phyloP scores from a whole-genome alignment of 2,113 vertebrate genomes.

The Globicephala melas region DNA sequence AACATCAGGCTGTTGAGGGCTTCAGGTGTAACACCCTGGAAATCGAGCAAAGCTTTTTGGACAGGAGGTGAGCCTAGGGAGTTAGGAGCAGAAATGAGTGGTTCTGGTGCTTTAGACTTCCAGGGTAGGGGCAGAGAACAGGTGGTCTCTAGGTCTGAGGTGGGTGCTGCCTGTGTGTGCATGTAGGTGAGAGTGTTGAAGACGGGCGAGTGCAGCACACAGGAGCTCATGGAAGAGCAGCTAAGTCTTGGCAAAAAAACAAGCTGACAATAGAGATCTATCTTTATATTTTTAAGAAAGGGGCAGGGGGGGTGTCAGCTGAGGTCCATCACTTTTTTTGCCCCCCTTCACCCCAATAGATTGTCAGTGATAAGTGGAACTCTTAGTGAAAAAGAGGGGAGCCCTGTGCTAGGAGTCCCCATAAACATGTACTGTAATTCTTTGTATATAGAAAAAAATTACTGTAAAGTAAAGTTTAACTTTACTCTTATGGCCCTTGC shows the following conservation, averaged over 20 bases:
- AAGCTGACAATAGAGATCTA: constrained; percentile 77
- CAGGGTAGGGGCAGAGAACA: neutral
- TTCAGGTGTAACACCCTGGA: neutral
- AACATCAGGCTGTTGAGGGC: constrained; percentile 56
- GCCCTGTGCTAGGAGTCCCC: constrained; percentile 84
- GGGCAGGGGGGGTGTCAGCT: constrained; percentile 69
- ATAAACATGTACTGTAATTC: constrained; percentile 92
- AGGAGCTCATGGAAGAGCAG: constrained; percentile 42
- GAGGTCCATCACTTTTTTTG: constrained; percentile 83
- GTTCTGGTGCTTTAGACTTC: constrained; percentile 19
- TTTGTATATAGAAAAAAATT: constrained; percentile 93
- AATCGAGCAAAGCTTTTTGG: neutral
- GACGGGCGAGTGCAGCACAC: constrained; percentile 21
- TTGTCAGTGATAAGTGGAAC: constrained; percentile 85
- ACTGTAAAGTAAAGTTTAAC: constrained; percentile 94
- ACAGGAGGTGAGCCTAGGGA: constrained; percentile 24
- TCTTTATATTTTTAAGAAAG: constrained; percentile 81
- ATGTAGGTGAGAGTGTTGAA: neutral
- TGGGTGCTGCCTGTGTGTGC: constrained; percentile 23
- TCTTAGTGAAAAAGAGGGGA: constrained; percentile 82
- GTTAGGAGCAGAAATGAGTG: neutral
- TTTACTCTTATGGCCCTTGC: constrained; percentile 86
- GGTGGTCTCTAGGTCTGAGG: neutral
- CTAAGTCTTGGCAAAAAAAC: constrained; percentile 70
- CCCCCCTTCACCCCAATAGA: constrained; percentile 69